Conservation (phyloP, 2,113 vertebrate genomes). For the Irena cyanogastra region DNA sequence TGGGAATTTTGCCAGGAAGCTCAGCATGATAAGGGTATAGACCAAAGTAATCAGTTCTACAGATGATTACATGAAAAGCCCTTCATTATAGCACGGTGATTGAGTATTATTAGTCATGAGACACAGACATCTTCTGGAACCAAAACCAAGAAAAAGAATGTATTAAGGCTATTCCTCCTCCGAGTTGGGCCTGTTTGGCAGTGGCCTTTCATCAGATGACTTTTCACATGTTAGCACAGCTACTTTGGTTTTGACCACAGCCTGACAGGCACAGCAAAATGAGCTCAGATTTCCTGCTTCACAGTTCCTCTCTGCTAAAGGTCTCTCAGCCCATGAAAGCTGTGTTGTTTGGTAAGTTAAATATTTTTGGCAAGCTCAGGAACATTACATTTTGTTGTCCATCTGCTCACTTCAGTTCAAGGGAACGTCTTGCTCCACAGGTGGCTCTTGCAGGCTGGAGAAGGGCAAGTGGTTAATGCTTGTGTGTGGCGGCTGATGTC, state of each 20-base stretch:
- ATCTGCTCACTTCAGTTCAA: background rate
- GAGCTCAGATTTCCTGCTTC: constrained; percentile 12
- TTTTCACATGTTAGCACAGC: constrained; percentile 13
- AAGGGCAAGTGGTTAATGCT: background rate
- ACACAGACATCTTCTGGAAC: constrained; percentile 40
- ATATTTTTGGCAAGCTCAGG: background rate
- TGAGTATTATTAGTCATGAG: constrained; percentile 46
- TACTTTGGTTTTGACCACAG: background rate
- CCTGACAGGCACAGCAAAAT: background rate
- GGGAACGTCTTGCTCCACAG: background rate
- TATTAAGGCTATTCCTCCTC: background rate
- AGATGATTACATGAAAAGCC: constrained; percentile 46
- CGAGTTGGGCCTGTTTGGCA: background rate
- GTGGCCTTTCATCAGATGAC: background rate
- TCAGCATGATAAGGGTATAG: constrained; percentile 21
- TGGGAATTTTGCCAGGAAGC: constrained; percentile 32
- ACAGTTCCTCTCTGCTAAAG: background rate
- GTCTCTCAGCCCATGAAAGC: background rate
- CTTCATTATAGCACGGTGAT: constrained; percentile 54
- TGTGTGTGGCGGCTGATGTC: rapidly evolving
- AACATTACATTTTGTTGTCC: background rate
- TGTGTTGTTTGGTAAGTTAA: rapidly evolving
- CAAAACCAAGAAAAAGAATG: background rate
- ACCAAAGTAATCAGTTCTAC: constrained; percentile 45
- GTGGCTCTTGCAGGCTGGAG: background rate